A percentile compares a stretch with the other conserved stretches of the same genome.
These are phyloP conservation scores for Imbricaverruca yamaguchii DNA, from an alignment of 2,888 invertebrate species.

Conservation along the genomic window DNA sequence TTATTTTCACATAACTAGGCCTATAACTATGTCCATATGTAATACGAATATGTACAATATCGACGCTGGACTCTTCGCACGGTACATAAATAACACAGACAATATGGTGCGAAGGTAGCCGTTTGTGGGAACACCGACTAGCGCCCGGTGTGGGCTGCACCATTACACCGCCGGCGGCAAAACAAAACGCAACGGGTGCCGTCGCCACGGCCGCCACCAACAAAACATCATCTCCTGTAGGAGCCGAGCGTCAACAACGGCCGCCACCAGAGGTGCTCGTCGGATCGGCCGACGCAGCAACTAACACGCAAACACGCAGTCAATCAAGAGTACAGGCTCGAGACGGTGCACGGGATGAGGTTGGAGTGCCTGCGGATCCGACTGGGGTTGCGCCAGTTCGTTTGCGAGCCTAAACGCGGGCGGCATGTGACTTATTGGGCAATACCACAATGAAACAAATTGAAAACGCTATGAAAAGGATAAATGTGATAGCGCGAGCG, in stretches of 20 bases:
- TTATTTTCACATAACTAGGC: not conserved
- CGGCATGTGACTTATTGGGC: too few species aligned
- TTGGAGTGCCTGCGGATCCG: too few species aligned
- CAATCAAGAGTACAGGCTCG: too few species aligned
- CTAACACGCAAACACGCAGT: not conserved
- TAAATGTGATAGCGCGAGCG: too few species aligned
- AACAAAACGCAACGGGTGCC: not conserved
- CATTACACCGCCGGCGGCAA: not conserved
- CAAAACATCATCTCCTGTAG: not conserved
- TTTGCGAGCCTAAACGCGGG: too few species aligned
- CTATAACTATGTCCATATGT: not conserved
- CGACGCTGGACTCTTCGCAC: not conserved
- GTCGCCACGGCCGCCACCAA: not conserved
- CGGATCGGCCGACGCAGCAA: not conserved
- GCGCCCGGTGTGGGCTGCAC: not conserved
- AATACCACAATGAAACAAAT: too few species aligned
- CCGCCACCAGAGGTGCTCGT: not conserved
- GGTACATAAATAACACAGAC: constrained; percentile 5
- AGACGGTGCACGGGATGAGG: too few species aligned
- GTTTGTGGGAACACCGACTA: not conserved
- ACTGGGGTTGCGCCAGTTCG: too few species aligned
- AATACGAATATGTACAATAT: not conserved
- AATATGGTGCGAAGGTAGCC: not conserved
- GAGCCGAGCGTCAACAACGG: not conserved
- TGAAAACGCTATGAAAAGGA: too few species aligned